phyloP scores from a whole-genome alignment of 2,113 vertebrate genomes.

The Hippocampus comes region DNA sequence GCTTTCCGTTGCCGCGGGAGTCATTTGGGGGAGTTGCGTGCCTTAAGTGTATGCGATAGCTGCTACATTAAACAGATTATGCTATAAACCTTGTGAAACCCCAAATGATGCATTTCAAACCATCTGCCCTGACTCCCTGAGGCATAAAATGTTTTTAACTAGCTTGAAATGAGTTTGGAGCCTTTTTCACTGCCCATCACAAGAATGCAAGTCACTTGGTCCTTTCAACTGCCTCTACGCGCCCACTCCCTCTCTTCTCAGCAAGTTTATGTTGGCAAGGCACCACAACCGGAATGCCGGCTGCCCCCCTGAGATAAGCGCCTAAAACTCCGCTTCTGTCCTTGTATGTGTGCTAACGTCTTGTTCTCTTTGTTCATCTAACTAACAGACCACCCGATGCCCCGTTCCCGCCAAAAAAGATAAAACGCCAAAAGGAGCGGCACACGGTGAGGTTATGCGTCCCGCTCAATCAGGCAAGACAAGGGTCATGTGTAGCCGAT shows the following conservation, averaged over 20 bases:
- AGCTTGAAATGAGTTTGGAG: slow-evolving; percentile 42
- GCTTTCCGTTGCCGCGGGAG: neutral
- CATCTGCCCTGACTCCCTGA: neutral
- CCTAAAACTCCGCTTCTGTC: slow-evolving; percentile 16
- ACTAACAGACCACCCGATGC: neutral
- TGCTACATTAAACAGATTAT: slow-evolving; percentile 5
- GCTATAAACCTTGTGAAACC: too few relatives aligned
- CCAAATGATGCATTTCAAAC: neutral
- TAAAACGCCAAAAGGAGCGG: neutral
- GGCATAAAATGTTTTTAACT: slow-evolving; percentile 14
- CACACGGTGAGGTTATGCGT: neutral
- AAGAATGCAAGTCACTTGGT: slow-evolving; percentile 17
- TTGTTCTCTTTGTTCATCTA: neutral
- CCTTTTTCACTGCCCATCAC: slow-evolving; percentile 11
- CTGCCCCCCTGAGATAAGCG: slow-evolving; percentile 36
- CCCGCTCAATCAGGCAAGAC: neutral
- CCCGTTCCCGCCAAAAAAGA: too few relatives aligned
- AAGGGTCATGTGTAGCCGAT: neutral
- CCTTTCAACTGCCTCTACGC: neutral
- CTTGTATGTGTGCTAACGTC: slow-evolving; percentile 3
- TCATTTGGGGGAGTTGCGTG: slow-evolving; percentile 36
- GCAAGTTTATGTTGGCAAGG: slow-evolving; percentile 40
- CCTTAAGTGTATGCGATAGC: slow-evolving; percentile 28
- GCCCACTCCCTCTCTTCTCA: slow-evolving; percentile 3
- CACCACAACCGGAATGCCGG: slow-evolving; percentile 1